These are phyloP conservation scores for Chlorops oryzae DNA, from an alignment of 1,140 invertebrate genomes.

Conservation along the genomic window DNA sequence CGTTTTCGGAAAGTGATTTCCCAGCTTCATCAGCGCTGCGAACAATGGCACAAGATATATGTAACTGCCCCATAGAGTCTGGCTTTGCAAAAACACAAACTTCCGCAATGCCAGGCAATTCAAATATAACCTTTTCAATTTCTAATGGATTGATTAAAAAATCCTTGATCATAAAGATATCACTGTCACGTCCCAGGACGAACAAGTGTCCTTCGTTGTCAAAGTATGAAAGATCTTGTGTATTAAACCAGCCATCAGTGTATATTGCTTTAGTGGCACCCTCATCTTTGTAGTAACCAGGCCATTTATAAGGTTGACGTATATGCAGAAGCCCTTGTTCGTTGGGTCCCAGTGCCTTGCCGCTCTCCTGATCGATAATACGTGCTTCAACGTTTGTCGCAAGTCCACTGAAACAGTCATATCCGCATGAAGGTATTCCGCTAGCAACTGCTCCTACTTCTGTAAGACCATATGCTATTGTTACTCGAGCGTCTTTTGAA, in stretches of 20 bases:
- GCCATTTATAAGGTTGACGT: constrained; percentile 50
- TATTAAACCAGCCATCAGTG: constrained; percentile 59
- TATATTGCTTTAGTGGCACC: constrained; percentile 58
- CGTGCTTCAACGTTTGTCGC: constrained; percentile 33
- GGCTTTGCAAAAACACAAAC: constrained; percentile 77
- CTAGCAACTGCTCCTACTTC: too few species aligned
- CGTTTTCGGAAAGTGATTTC: constrained; percentile 52
- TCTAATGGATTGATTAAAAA: constrained; percentile 79
- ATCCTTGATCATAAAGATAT: constrained; percentile 63
- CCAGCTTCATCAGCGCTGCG: constrained; percentile 38
- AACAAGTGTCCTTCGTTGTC: constrained; percentile 61
- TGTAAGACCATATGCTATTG: too few species aligned
- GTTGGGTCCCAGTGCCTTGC: constrained; percentile 31
- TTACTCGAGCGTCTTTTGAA: too few species aligned
- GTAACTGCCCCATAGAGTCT: constrained; percentile 50
- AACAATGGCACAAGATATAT: constrained; percentile 36
- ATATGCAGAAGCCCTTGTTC: constrained; percentile 56
- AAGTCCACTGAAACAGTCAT: constrained; percentile 36
- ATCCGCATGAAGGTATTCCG: too few species aligned
- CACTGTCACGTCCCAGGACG: constrained; percentile 66
- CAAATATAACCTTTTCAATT: constrained; percentile 72
- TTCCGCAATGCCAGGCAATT: constrained; percentile 66
- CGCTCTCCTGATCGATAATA: constrained; percentile 29
- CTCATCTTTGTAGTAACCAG: constrained; percentile 53
- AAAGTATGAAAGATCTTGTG: constrained; percentile 65